Base-by-base conservation (phyloP, 2,113 vertebrate genomes). In the Cyanistes caeruleus region DNA sequence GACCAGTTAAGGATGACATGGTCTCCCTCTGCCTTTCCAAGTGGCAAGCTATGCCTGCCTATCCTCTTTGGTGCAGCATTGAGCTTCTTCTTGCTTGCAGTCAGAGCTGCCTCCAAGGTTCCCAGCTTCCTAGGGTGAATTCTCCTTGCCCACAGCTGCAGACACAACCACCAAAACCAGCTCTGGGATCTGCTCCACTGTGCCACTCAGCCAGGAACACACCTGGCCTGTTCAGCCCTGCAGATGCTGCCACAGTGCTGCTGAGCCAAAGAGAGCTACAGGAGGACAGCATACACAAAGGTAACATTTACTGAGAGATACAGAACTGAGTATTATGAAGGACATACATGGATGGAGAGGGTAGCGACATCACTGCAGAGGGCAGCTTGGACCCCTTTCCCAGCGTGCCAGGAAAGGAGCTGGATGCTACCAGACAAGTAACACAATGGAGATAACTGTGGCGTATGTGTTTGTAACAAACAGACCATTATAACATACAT, bases 401-500 rank as follows among this genome's bases (percentile, higher is more conserved):
- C 89, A 93, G 86, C 64, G 74, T 6, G 53, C 96, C 58, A 27
- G 91, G 93, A 96, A 97, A 96, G 92, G 90, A 89, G 63, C 90
- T 27, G 2, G 97, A 94, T 21, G 72, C 98, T 97, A 97, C 97
- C 94, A 0, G 96, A 97, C 95, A 96, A 97, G 93, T 97, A 98
- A 98, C 96, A 97, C 96, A 97, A 98, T 86, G 87, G 96, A 97
- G 94, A 92, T 98, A 98, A 98, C 95, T 97, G 97, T 90, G 93
- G 96, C 95, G 58, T 98, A 99, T 98, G 98, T 97, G 92, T 98
- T 98, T 98, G 65, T 98, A 98, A 98, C 98, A 98, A 98, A 98
- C 86, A 98, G 98, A 98, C 98, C 98, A 98, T 98, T 98, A 97
- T 98, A 99, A 98, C 99, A 98, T 98, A 98, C 98, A 98, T 97